Evolutionary conservation across 2,888 invertebrate species (phyloP), one percentile per base, ranked within the genome.

Genomic region (Cryptus armator): DNA sequence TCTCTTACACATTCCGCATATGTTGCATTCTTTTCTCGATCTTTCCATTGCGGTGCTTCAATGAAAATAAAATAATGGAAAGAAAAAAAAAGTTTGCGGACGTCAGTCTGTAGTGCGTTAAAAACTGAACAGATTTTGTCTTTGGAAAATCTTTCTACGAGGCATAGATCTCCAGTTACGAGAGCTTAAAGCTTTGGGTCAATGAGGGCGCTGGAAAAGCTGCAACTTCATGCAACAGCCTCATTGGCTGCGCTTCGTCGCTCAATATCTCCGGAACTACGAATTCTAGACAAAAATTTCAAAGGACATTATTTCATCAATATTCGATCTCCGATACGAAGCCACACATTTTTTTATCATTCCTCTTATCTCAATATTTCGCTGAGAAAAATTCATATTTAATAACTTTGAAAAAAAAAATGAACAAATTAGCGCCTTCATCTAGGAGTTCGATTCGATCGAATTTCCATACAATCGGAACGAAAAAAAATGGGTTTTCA

Each of bases 401-500:
- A 59, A 14, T 14, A 59, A 59, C 7, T 24, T 5, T 12, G 19
- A 59, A 53, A 53, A 51, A 14, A 10, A 59, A 62, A 32, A 32
- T 6, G 14, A 62, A 5, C 37, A 62, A 62, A 62, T 62, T 62
- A 9, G 62, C 24, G 62, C 14, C 14, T 5, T 29, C 32, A 29
- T 32, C 29, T 7, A 37, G 37, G 59, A 29, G 5, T 12, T 29
- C 5, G 29, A 32, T 62, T 12, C 29, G 29, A 5, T 6, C 32
- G 29, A 32, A 62, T 62, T 29, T 32, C 48, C 68, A 29, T 29
- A 70, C 46, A 70, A 48, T 48, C 29, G 51, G 3, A 51, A 16
- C 29, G 32, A 62, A 29, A 6, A 32, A 62, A 62, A 24, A n/a
- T 14, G 62, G 29, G 10, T 76, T 62, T 81, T 70, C 46, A 43